These are phyloP conservation scores for Morelia viridis DNA, from an alignment of 2,797 vertebrate genomes.

Conservation along the genomic window DNA sequence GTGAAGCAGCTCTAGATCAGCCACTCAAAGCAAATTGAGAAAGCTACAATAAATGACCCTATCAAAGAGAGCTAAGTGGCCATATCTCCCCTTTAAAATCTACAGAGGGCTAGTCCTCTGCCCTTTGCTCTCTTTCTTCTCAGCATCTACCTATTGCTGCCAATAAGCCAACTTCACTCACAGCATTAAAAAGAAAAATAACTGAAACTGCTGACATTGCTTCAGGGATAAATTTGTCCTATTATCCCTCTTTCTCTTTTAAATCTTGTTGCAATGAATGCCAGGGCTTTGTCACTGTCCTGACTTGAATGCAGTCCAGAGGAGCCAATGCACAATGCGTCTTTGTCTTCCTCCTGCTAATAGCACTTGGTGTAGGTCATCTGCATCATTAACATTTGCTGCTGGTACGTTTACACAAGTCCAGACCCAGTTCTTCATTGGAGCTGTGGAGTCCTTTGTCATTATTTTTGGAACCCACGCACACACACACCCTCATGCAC, in stretches of 20 bases:
- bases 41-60: neutral
- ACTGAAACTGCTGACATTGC: slow-evolving; percentile 38
- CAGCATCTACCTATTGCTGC: neutral
- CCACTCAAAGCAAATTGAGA: neutral
- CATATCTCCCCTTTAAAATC: neutral
- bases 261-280: slow-evolving; percentile 47
- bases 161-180: slow-evolving; percentile 5
- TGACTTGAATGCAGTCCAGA: slow-evolving; percentile 46
- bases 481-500: neutral
- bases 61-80: neutral
- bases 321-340: slow-evolving; percentile 50
- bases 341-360: slow-evolving; percentile 71
- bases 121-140: slow-evolving; percentile 15
- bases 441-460: slow-evolving; percentile 57
- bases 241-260: slow-evolving; percentile 38
- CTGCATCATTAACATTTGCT: slow-evolving; percentile 69
- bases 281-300: slow-evolving; percentile 45
- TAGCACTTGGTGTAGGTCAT: slow-evolving; percentile 68
- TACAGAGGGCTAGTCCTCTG: slow-evolving; percentile 1
- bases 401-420: slow-evolving; percentile 57
- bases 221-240: slow-evolving; percentile 36
- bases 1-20: neutral
- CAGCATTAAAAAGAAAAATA: neutral
- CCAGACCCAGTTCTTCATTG: slow-evolving; percentile 46
- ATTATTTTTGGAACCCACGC: slow-evolving; percentile 77